Base-by-base conservation (phyloP, 2,113 vertebrate genomes). In the Ictidomys tridecemlineatus region DNA sequence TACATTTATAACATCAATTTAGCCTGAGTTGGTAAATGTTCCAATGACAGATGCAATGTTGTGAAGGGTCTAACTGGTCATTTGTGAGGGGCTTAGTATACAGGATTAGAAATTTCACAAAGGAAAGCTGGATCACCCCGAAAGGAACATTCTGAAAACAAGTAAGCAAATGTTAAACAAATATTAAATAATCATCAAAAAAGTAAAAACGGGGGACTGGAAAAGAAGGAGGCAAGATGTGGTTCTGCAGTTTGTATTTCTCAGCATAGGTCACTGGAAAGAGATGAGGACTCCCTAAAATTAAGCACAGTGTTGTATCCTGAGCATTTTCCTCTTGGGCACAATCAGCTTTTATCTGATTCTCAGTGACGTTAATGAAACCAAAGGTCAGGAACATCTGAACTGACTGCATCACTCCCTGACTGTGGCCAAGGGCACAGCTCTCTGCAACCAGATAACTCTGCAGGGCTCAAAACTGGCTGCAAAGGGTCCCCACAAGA, bases 11-110 rank as follows among this genome's bases (percentile, higher is more conserved):
- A 30, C 11, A 76, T 69, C 69, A 91, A 32, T 32, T 73, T 32
- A 32, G 8, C 32, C 61, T 83, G 89, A 89, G 93, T 24, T 42
- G 2, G 80, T 84, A 96, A 86, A 74, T 76, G 67, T 70, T 78
- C 39, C 80, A 56, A 58, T 48, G 90, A 93, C 3, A 45, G 67
- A 22, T 63, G 61, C 61, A 63, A 28, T 28, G 61, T 10, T 70
- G 24, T 30, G 48, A 56, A 45, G 10, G 17, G 12, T 32, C 42
- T 48, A 58, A 65, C 26, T 76, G 45, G 20, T 53, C n/a, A 72
- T 16, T 13, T 24, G 45, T 22, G 34, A 70, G 39, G 53, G 37
- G 6, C 0, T 58, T 32, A 16, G 34, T 45, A 53, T 3, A 53
- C 16, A 37, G 30, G 4, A 45, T 39, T 45, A 56, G 45, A 72